phyloP scores from a whole-genome alignment of 2,113 vertebrate species.

The Isurus oxyrinchus region DNA sequence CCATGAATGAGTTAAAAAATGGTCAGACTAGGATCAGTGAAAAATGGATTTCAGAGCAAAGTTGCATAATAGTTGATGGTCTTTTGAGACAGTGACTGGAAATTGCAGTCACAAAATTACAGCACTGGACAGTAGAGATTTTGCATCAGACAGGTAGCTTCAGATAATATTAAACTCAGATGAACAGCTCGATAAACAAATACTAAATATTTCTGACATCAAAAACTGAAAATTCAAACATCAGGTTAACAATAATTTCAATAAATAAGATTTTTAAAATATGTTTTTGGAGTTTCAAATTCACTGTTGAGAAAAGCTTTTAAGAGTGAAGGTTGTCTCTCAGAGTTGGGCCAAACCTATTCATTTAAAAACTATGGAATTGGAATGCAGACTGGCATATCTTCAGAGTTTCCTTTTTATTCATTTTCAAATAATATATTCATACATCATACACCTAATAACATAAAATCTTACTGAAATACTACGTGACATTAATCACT shows the following conservation, averaged over 20 bases:
- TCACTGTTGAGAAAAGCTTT: not conserved
- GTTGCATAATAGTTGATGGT: not conserved
- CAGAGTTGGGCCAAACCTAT: not conserved
- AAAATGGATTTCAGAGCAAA: not conserved
- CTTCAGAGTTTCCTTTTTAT: not conserved
- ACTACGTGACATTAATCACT: not conserved
- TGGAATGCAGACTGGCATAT: not conserved
- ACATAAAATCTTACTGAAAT: not conserved
- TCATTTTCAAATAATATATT: not conserved
- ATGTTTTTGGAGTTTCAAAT: not conserved
- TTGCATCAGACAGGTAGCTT: not conserved
- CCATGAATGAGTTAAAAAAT: no score
- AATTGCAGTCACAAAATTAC: not conserved
- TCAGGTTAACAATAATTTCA: not conserved
- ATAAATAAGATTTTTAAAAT: not conserved
- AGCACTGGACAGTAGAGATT: not conserved
- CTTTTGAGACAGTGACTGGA: not conserved
- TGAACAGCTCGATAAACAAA: not conserved
- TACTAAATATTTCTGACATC: not conserved
- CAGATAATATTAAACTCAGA: not conserved
- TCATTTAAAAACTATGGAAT: not conserved
- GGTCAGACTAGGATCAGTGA: not conserved
- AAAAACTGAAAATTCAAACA: not conserved
- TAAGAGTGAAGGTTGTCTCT: not conserved
- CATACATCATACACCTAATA: not conserved